Evolutionary conservation across 1,140 invertebrate species (phyloP).

Genomic region (Bemisia tabaci): DNA sequence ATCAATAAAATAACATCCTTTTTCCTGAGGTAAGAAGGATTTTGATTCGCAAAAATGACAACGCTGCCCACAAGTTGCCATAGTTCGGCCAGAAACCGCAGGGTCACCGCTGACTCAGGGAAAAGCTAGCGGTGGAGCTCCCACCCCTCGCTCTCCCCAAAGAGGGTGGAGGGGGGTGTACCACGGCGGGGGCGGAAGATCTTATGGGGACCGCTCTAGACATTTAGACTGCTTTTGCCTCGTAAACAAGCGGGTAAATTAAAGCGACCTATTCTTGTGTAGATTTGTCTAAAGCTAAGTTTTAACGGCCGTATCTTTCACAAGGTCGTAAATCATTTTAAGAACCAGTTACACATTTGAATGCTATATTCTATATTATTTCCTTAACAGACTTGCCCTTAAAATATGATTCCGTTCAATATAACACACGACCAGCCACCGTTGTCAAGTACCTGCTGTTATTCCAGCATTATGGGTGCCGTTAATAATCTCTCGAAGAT

Average conservation of each 20-base stretch:
- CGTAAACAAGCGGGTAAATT: not conserved
- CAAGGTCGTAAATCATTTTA: not conserved
- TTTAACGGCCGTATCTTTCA: not conserved
- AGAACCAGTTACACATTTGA: not conserved
- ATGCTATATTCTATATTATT: not conserved
- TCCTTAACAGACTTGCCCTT: not conserved
- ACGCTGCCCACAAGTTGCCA: too few relatives aligned
- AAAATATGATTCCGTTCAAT: not conserved
- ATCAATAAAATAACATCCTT: too few relatives aligned
- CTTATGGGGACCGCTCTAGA: not conserved
- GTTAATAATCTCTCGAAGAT: too few relatives aligned
- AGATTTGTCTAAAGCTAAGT: not conserved
- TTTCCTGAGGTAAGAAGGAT: too few relatives aligned
- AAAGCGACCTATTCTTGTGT: not conserved
- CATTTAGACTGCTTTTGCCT: not conserved
- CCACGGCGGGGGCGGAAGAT: not conserved
- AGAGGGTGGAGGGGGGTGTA: not conserved
- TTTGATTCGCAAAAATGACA: too few relatives aligned
- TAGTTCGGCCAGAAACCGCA: too few relatives aligned
- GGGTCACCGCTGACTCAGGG: too few relatives aligned
- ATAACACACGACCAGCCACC: too few relatives aligned
- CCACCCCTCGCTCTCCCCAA: too few relatives aligned
- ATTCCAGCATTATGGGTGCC: too few relatives aligned
- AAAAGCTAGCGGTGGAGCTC: too few relatives aligned
- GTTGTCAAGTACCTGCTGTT: too few relatives aligned